phyloP scores from a whole-genome alignment of 1,140 invertebrate genomes.

The Gryllus bimaculatus region DNA sequence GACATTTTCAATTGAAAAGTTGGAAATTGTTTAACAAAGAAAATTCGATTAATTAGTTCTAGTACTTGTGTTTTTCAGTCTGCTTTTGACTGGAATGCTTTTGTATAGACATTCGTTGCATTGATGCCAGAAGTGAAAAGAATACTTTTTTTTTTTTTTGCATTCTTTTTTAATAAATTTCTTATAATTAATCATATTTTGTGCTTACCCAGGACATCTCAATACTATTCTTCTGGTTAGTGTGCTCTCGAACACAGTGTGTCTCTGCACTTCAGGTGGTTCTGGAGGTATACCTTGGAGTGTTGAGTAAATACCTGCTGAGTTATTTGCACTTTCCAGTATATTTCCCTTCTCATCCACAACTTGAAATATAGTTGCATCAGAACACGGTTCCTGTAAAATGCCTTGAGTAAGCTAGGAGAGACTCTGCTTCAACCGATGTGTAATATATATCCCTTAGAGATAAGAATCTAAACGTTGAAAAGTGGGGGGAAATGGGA shows the following conservation, averaged over 20 bases:
- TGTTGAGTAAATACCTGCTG: slow-evolving; percentile 46
- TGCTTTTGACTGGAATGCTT: no score
- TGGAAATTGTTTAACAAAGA: no score
- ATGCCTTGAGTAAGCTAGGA: background rate
- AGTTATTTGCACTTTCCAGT: slow-evolving; percentile 49
- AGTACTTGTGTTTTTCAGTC: no score
- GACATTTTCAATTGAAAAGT: no score
- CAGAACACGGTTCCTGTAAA: slow-evolving; percentile 38
- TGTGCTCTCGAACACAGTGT: slow-evolving; percentile 26
- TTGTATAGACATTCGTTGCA: no score
- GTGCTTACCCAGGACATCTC: slow-evolving; percentile 44
- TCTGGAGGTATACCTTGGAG: slow-evolving; percentile 39
- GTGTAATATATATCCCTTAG: no score
- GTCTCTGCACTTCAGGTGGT: slow-evolving; percentile 33
- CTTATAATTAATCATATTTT: background rate
- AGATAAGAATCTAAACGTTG: no score
- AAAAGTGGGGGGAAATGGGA: no score
- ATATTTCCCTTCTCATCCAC: slow-evolving; percentile 39
- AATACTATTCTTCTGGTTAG: slow-evolving; percentile 29
- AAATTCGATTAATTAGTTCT: no score
- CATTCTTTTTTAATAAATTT: slow-evolving; percentile 19
- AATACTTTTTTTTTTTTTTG: background rate
- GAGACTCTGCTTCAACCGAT: no score
- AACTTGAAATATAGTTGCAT: slow-evolving; percentile 41
- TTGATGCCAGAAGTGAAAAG: no score